Conservation (phyloP, 2,113 vertebrate species). For the Sisor rabdophorus region DNA sequence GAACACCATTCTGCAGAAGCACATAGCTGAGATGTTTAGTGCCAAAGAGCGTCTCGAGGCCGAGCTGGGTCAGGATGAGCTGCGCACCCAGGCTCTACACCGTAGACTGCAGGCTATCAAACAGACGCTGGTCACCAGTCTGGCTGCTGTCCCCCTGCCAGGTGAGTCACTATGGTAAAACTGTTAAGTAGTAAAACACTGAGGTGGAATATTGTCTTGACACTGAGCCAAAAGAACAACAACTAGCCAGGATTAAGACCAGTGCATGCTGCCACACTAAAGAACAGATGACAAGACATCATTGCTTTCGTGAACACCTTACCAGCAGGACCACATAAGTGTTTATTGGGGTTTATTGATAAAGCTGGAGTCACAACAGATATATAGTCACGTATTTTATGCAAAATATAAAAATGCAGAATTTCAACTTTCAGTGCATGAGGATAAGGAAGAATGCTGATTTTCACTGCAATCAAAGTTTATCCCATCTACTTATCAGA, state of each 20-base stretch:
- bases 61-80: conserved; percentile 88
- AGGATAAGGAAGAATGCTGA: no score
- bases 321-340: no score
- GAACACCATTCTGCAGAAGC: conserved; percentile 89
- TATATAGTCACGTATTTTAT: no score
- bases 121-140: conserved; percentile 83
- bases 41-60: conserved; percentile 95
- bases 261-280: background rate
- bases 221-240: background rate
- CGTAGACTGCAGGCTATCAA: conserved; percentile 87
- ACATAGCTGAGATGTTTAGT: conserved; percentile 92
- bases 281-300: background rate
- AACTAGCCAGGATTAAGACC: background rate
- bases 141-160: conserved; percentile 85
- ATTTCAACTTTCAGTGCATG: no score
- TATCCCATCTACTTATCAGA: no score
- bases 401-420: no score
- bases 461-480: no score
- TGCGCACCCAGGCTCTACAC: conserved; percentile 85
- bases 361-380: no score
- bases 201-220: background rate
- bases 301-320: background rate
- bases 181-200: background rate
- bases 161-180: conserved; percentile 65
- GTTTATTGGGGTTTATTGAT: no score